Evolutionary conservation across 2,797 vertebrate genomes (phyloP).

Genomic region (Sibirionetta formosa): DNA sequence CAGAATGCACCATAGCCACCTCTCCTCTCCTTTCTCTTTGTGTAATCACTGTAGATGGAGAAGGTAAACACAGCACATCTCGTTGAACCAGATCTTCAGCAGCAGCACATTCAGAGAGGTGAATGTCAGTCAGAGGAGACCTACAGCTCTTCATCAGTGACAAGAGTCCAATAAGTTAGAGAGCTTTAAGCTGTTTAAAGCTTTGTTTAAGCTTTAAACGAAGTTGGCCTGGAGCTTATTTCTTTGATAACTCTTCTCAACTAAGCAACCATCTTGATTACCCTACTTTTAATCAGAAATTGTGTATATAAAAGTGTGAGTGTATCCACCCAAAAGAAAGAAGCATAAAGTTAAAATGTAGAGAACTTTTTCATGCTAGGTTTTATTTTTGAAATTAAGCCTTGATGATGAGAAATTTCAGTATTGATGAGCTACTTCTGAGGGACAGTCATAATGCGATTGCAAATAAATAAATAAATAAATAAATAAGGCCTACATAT

Average conservation of each 20-base stretch:
- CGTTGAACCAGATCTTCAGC: background rate
- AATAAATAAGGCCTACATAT: background rate
- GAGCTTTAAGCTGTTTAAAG: background rate
- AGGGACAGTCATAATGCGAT: background rate
- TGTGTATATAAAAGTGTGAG: accelerated
- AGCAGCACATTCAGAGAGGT: background rate
- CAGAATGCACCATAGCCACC: background rate
- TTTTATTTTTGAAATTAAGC: background rate
- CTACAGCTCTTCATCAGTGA: background rate
- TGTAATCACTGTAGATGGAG: too few relatives aligned
- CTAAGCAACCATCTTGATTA: background rate
- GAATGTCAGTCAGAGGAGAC: background rate
- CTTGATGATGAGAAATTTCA: background rate
- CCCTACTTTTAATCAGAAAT: background rate
- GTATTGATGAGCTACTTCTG: background rate
- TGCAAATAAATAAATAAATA: background rate
- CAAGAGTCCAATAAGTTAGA: background rate
- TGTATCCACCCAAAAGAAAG: background rate
- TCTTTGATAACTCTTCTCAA: background rate
- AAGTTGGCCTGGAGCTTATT: background rate
- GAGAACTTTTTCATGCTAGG: background rate
- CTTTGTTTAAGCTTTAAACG: too few relatives aligned
- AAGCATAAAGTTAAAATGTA: background rate
- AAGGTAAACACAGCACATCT: accelerated
- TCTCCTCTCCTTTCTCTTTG: background rate